A percentile compares a stretch with the other conserved stretches of the same genome.
Evolutionary conservation across 2,888 invertebrate species (phyloP).

Genomic region (Zygaena filipendulae): DNA sequence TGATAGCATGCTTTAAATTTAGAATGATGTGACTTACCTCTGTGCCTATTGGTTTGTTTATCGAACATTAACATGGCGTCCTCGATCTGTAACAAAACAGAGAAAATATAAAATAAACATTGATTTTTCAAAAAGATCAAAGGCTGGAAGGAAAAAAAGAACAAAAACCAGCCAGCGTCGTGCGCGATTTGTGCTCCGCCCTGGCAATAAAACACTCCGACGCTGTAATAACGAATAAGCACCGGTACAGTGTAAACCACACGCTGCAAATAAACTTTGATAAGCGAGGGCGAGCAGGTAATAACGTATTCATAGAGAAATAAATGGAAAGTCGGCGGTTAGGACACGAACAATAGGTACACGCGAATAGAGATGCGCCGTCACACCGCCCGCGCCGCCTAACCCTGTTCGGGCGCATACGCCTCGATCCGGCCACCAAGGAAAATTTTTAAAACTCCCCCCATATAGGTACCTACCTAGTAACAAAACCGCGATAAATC

Average conservation of each 20-base stretch:
- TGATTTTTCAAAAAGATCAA: conserved; percentile 44
- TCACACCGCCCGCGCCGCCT: conserved; percentile 39
- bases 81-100: conserved; percentile 89
- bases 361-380: conserved; percentile 48
- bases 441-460: conserved; percentile 49
- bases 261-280: conserved; percentile 70
- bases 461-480: too few species aligned
- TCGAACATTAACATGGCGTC: conserved; percentile 99
- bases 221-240: conserved; percentile 68
- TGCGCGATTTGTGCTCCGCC: conserved; percentile 60
- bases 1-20: background rate
- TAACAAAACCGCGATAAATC: conserved; percentile 51
- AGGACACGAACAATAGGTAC: conserved; percentile 57
- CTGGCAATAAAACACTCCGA: conserved; percentile 65
- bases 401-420: conserved; percentile 27
- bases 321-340: conserved; percentile 69
- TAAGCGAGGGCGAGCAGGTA: conserved; percentile 68
- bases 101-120: conserved; percentile 47
- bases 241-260: conserved; percentile 67
- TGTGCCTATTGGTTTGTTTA: conserved; percentile 99
- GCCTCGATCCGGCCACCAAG: conserved; percentile 48
- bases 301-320: conserved; percentile 71
- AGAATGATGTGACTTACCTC: conserved; percentile 77
- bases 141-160: conserved; percentile 43
- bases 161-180: conserved; percentile 54